Conservation (phyloP, 2,888 invertebrate genomes). For the Pyralis farinalis region DNA sequence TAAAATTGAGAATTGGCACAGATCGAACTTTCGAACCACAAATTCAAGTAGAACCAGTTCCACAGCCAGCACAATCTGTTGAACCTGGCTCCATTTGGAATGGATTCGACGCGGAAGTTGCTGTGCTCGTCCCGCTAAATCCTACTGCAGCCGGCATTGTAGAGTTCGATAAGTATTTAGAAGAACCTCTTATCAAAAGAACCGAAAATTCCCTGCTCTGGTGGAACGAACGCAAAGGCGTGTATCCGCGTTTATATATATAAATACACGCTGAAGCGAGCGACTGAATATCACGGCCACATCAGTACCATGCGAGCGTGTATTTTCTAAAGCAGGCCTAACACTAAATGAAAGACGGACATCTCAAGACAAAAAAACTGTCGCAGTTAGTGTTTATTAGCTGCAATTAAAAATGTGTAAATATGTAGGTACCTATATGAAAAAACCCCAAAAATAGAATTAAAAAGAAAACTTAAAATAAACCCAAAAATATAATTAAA, state of each 20-base stretch:
- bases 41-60: conserved; percentile 2
- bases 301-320: conserved; percentile 18
- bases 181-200: conserved; percentile 15
- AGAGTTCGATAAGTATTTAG: conserved; percentile 19
- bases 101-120: conserved; percentile 18
- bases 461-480: neutral
- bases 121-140: conserved; percentile 13
- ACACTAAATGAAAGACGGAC: conserved; percentile 13
- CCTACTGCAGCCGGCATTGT: conserved; percentile 20
- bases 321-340: conserved; percentile 15
- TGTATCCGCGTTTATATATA: conserved; percentile 13
- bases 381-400: conserved; percentile 7
- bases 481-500: neutral
- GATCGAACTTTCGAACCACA: too few relatives aligned
- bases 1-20: conserved; percentile 14
- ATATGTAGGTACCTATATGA: conserved; percentile 4
- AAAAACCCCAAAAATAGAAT: neutral
- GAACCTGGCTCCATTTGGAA: conserved; percentile 17
- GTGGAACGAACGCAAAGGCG: conserved; percentile 16
- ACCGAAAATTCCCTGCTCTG: conserved; percentile 14
- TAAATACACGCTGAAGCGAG: conserved; percentile 12
- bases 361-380: conserved; percentile 14
- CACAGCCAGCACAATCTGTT: conserved; percentile 1
- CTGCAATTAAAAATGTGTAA: conserved; percentile 5
- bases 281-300: conserved; percentile 13